phyloP scores from a whole-genome alignment of 1,140 invertebrate genomes.

The Hypsibius dujardini region DNA sequence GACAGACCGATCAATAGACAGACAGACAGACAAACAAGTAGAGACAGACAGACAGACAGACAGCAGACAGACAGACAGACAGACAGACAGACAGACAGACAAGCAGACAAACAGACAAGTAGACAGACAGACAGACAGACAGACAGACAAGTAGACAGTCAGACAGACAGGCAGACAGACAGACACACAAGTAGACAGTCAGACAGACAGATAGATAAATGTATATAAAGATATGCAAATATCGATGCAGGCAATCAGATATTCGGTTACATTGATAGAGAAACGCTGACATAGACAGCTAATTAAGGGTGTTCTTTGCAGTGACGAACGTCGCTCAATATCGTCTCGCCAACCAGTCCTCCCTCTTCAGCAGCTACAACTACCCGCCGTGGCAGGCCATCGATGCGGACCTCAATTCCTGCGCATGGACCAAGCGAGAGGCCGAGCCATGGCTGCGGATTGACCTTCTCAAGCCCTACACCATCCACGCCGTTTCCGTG shows the following conservation, averaged over 20 bases:
- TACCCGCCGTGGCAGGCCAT: conserved; percentile 14
- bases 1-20: no score
- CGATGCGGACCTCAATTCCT: background rate
- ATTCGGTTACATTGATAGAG: no score
- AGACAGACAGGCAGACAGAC: no score
- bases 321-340: conserved; percentile 13
- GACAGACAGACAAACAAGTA: background rate
- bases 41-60: background rate
- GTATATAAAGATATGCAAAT: no score
- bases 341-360: background rate
- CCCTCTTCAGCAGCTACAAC: conserved; percentile 12
- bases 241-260: no score
- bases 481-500: background rate
- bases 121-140: no score
- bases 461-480: conserved; percentile 11
- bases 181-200: no score
- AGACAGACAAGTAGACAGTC: no score
- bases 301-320: background rate
- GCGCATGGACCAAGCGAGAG: conserved; percentile 4
- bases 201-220: no score
- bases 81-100: no score
- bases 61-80: background rate
- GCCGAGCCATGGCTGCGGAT: conserved; percentile 1
- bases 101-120: no score
- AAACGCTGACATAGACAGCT: no score